Evolutionary conservation across 2,888 invertebrate genomes (phyloP), one percentile per base, ranked within the genome.

Genomic region (Gortyna flavago): DNA sequence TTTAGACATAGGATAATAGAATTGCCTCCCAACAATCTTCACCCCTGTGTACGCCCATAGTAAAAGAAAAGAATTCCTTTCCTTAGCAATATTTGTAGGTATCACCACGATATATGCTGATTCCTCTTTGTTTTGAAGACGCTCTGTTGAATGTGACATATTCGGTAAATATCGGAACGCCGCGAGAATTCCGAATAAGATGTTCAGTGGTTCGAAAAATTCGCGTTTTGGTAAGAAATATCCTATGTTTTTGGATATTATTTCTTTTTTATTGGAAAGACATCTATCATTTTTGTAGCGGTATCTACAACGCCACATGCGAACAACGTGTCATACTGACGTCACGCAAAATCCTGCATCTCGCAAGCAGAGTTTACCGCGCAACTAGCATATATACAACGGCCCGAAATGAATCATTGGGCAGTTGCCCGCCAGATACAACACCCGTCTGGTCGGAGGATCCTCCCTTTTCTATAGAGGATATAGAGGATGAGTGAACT

Each of bases 81-180:
- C 59, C 59, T 38, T 8, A 65, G 62, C 11, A 68, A 84, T 84
- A 84, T 82, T 72, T 82, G 61, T n/a, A n/a, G n/a, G n/a, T 74
- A 68, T 76, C 72, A 57, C 44, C n/a, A 32, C 48, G 68, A 77
- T 75, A 65, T 65, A 65, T 68, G 16, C 32, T 25, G 41, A 84
- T 77, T 44, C 64, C 13, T 61, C 29, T 77, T 71, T 75, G 51
- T 75, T 80, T 71, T 67, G 32, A 59, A 77, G 59, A 70, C 57
- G 74, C 67, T 71, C 44, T 25, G 32, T 57, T 66, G 41, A 51
- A 69, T 66, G 13, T 57, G 57, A 72, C 32, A 35, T 69, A 76
- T 82, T 85, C 35, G 7, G n/a, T 72, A 71, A 67, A 83, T 75
- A 77, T 74, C 25, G 48, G 48, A 64, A 57, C 44, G n/a, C 25